phyloP scores from a whole-genome alignment of 2,113 vertebrate genomes.

The Melierax canorus region DNA sequence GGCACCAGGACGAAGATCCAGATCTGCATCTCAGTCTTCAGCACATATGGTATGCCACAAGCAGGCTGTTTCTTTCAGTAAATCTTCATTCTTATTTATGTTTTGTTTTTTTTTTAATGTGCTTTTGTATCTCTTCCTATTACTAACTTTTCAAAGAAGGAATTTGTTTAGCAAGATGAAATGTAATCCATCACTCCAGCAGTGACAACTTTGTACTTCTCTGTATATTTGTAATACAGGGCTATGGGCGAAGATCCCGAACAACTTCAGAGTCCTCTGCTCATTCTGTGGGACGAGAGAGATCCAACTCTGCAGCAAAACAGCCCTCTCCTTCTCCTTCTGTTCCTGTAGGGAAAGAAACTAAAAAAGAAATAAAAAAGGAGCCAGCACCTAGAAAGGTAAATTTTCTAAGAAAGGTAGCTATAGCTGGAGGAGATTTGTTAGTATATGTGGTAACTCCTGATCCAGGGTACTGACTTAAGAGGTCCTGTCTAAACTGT shows the following conservation, averaged over 20 bases:
- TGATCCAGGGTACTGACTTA: neutral
- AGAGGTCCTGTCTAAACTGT: neutral
- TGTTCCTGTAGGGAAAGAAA: slow-evolving; percentile 69
- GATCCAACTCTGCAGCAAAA: slow-evolving; percentile 69
- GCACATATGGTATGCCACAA: slow-evolving; percentile 67
- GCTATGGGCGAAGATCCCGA: slow-evolving; percentile 71
- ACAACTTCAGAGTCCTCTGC: slow-evolving; percentile 84
- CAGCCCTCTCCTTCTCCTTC: slow-evolving; percentile 75
- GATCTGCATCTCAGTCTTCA: slow-evolving; percentile 83
- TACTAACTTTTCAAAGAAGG: neutral
- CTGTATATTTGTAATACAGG: slow-evolving; percentile 47
- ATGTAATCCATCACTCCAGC: neutral
- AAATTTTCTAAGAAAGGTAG: neutral
- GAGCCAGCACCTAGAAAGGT: slow-evolving; percentile 72
- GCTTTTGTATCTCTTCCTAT: neutral
- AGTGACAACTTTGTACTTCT: neutral
- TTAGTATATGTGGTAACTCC: neutral
- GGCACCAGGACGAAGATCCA: slow-evolving; percentile 73
- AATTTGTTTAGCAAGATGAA: neutral
- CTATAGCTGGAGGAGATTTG: neutral
- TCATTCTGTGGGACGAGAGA: slow-evolving; percentile 79
- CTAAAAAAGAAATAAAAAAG: slow-evolving; percentile 43
- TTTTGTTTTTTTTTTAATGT: neutral
- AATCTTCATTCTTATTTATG: neutral
- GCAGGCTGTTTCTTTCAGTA: neutral